Evolutionary conservation across 2,113 vertebrate genomes (phyloP), one percentile per base, ranked within the genome.

Genomic region (Todiramphus saurophagus): DNA sequence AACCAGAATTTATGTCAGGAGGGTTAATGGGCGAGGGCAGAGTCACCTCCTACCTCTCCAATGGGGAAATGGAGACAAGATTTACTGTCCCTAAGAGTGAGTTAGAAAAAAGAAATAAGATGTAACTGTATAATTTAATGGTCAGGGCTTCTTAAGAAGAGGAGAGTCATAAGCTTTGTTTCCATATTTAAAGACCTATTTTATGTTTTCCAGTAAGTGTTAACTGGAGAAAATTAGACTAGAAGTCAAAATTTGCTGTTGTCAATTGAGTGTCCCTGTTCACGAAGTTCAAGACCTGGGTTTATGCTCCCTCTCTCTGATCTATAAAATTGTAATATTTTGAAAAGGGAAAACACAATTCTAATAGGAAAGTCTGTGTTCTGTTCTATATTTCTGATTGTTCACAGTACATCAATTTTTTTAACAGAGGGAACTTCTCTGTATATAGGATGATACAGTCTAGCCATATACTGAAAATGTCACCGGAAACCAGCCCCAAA

Each of bases 1-100:
- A 86, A 23, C 37, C 17, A 83, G 46, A 90, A 95, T 95, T 94
- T 94, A 93, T 89, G 56, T 70, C 46, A 74, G 39, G 41, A 67
- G 19, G 11, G 50, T 73, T 93, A 93, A 86, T 81, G 48, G 39
- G 15, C 12, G 41, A 90, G 16, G 12, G 55, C 25, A 90, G 46
- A 81, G 56, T 27, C 33, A 78, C n/a, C 37, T 93, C 69, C 72
- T 81, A 41, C 51, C 23, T 74, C 46, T 90, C n/a, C 50, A 50
- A 4, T 33, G 64, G 62, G 25, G 37, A 89, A 92, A 67, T 50
- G 9, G 51, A 39, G 63, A 43, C 13, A 67, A 77, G 89, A 93
- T 89, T 93, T 92, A 90, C 68, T 63, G 46, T 68, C 31, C 76
- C 43, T 10, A 13, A 30, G 73, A 78, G 67, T 60, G 39, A 76